phyloP scores from a whole-genome alignment of 2,888 invertebrate species.

The Chaitophorus viminalis region DNA sequence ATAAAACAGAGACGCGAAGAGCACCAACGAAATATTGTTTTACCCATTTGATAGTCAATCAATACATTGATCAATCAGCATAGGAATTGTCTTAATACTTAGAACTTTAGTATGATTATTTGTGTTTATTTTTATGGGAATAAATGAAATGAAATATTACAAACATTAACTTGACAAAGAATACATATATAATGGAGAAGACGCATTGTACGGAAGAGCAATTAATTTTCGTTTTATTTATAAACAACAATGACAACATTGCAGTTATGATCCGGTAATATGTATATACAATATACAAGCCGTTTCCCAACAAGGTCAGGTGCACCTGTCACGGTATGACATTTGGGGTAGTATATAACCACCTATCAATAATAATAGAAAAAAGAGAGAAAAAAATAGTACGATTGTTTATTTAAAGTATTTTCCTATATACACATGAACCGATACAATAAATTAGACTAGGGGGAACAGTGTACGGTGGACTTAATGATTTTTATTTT shows the following conservation, averaged over 20 bases:
- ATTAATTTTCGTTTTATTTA: slow-evolving; percentile 27
- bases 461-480: not conserved
- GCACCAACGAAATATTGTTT: too few relatives aligned
- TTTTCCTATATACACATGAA: not conserved
- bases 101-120: not conserved
- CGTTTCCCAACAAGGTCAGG: not conserved
- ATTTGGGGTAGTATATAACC: slow-evolving; percentile 3
- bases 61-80: not conserved
- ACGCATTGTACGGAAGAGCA: not conserved
- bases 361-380: not conserved
- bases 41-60: not conserved
- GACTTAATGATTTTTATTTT: slow-evolving; percentile 3
- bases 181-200: not conserved
- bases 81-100: not conserved
- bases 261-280: not conserved
- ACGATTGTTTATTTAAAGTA: not conserved
- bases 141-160: not conserved
- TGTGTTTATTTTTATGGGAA: not conserved
- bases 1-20: not conserved
- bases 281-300: not conserved
- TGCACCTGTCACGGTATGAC: slow-evolving; percentile 45
- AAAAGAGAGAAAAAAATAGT: slow-evolving; percentile 18
- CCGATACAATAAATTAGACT: not conserved
- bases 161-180: not conserved
- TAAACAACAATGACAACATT: not conserved